Evolutionary conservation across 2,113 vertebrate genomes (phyloP).

Genomic region (Ochotona princeps): DNA sequence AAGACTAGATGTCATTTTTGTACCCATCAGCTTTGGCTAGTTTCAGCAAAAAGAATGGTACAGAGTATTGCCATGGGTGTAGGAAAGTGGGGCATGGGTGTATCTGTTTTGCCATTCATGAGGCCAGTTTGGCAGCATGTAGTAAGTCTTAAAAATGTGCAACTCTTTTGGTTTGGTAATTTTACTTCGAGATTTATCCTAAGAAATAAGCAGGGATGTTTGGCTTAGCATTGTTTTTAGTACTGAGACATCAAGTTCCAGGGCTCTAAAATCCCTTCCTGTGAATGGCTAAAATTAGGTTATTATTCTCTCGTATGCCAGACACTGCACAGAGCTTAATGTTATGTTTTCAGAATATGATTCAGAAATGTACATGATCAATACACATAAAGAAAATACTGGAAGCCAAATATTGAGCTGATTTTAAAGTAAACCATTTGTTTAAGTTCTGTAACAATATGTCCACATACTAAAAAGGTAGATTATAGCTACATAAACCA

Average conservation of each 20-base stretch:
- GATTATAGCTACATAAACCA: background rate
- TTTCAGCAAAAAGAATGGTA: background rate
- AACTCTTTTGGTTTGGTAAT: background rate
- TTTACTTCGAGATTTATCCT: constrained; percentile 32
- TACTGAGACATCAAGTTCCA: background rate
- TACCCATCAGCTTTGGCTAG: background rate
- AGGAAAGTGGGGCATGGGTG: background rate
- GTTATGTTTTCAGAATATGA: background rate
- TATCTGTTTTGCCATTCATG: background rate
- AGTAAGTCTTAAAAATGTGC: constrained; percentile 28
- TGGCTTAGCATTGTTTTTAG: constrained; percentile 3
- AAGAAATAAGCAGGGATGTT: constrained; percentile 44
- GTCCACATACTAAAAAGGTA: constrained; percentile 28
- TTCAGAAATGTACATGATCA: background rate
- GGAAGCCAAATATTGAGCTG: background rate
- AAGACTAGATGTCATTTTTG: background rate
- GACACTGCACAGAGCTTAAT: background rate
- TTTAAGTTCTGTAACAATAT: background rate
- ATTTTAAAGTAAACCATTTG: constrained; percentile 52
- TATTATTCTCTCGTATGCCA: background rate
- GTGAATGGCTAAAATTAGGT: background rate
- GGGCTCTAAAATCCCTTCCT: background rate
- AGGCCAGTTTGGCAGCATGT: background rate
- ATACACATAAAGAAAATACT: background rate
- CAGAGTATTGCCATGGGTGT: background rate